Percentiles rank a stretch among this genome's conserved stretches.
phyloP scores from a whole-genome alignment of 2,113 vertebrate genomes.

The Tyrannus savana region DNA sequence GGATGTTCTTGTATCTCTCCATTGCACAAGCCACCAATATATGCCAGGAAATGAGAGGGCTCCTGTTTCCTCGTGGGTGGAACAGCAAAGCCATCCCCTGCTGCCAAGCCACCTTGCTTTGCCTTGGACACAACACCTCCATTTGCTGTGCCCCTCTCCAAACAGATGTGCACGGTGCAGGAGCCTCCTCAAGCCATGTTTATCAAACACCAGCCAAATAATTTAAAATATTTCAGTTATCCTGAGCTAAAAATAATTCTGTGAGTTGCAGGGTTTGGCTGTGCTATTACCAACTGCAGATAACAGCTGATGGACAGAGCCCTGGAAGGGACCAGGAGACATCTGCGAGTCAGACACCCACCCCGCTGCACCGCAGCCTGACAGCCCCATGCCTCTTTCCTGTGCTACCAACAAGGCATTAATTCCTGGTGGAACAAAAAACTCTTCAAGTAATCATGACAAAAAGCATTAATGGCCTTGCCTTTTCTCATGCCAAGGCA shows the following conservation, averaged over 20 bases:
- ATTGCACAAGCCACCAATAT: background rate
- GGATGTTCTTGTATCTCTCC: background rate
- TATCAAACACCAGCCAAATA: background rate
- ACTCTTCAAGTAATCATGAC: background rate
- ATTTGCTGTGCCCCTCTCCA: background rate
- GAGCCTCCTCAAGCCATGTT: background rate
- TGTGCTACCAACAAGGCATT: background rate
- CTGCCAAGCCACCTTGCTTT: background rate
- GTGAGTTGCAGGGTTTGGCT: background rate
- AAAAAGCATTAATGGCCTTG: slow-evolving; percentile 31
- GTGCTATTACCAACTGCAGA: background rate
- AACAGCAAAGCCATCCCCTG: background rate
- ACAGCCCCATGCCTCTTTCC: background rate
- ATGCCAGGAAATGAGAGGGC: background rate
- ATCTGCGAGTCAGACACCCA: background rate
- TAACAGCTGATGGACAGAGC: background rate
- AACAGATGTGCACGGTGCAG: background rate
- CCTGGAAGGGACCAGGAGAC: background rate
- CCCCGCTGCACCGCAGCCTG: accelerated
- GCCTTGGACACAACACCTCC: background rate
- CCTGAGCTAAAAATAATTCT: background rate
- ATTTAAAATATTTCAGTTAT: background rate
- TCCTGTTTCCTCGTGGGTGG: background rate
- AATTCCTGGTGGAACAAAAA: background rate
- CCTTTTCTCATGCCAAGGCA: background rate